Percentiles rank a stretch among this genome's conserved stretches.
Evolutionary conservation across 2,113 vertebrate genomes (phyloP).

Genomic region (Dissostichus mawsoni): DNA sequence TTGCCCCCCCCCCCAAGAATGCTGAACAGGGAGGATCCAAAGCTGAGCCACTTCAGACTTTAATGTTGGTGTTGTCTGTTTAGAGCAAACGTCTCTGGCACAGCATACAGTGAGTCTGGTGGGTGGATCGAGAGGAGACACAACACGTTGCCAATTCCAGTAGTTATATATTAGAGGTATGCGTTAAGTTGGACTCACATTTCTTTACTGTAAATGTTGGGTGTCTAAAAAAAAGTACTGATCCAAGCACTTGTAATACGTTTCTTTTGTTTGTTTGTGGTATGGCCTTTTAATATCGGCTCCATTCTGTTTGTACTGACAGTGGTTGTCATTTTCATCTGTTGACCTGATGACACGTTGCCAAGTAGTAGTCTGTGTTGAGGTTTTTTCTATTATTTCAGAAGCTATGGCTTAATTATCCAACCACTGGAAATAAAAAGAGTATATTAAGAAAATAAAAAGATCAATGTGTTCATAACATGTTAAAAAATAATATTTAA

Average conservation of each 20-base stretch:
- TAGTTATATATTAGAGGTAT: constrained; percentile 82
- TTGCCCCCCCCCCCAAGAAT: constrained; percentile 30
- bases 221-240: constrained; percentile 75
- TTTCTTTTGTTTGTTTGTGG: constrained; percentile 75
- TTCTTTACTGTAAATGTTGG: constrained; percentile 84
- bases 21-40: constrained; percentile 39
- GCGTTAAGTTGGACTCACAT: constrained; percentile 79
- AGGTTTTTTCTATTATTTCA: constrained; percentile 77
- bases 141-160: constrained; percentile 81
- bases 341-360: constrained; percentile 75
- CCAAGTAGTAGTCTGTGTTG: constrained; percentile 82
- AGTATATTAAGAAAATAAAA: constrained; percentile 40
- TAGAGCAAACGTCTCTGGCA: constrained; percentile 47
- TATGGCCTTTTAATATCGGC: constrained; percentile 79
- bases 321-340: constrained; percentile 76
- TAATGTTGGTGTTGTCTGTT: constrained; percentile 38
- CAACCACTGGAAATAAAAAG: constrained; percentile 73
- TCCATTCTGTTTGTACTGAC: constrained; percentile 80
- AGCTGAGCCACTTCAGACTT: constrained; percentile 28
- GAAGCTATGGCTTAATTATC: constrained; percentile 72
- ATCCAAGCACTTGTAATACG: constrained; percentile 81
- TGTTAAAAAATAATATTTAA: constrained; percentile 75
- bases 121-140: constrained; percentile 53
- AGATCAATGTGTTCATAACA: constrained; percentile 80
- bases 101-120: constrained; percentile 39